These are phyloP conservation scores for Eupeodes latifasciatus DNA, from an alignment of 2,888 invertebrate species.

Conservation along the genomic window DNA sequence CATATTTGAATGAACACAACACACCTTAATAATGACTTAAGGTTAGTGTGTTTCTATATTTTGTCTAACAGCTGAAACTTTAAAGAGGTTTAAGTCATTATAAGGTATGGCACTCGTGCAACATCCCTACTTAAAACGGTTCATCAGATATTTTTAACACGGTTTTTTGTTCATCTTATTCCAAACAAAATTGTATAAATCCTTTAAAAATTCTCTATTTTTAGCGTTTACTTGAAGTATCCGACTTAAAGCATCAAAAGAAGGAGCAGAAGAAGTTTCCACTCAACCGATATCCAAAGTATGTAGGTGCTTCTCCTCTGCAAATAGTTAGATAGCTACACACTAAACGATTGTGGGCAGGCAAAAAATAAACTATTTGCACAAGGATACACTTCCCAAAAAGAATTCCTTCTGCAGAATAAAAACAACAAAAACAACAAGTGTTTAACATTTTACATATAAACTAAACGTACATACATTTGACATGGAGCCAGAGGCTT, in stretches of 20 bases:
- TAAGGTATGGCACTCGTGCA: too few relatives aligned
- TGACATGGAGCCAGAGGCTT: constrained; percentile 34
- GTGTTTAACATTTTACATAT: neutral
- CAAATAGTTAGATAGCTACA: neutral
- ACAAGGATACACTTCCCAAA: constrained; percentile 12
- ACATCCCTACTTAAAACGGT: neutral
- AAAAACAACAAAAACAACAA: neutral
- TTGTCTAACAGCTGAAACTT: too few relatives aligned
- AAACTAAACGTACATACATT: neutral
- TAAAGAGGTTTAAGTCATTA: too few relatives aligned
- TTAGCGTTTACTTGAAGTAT: neutral
- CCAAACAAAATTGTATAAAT: neutral
- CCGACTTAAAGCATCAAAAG: neutral
- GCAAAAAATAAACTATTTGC: constrained; percentile 27
- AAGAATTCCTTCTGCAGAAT: neutral
- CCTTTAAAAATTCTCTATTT: neutral
- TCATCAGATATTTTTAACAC: neutral
- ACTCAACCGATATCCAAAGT: constrained; percentile 17
- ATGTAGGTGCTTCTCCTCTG: neutral
- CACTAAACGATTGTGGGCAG: constrained; percentile 27
- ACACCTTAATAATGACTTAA: too few relatives aligned
- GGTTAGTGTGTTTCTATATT: too few relatives aligned
- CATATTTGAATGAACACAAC: too few relatives aligned
- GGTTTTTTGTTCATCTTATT: neutral
- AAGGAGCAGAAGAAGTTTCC: neutral